A percentile compares a stretch with the other conserved stretches of the same genome.
Evolutionary conservation across 2,888 invertebrate species (phyloP).

Genomic region (Aphodius granarius): DNA sequence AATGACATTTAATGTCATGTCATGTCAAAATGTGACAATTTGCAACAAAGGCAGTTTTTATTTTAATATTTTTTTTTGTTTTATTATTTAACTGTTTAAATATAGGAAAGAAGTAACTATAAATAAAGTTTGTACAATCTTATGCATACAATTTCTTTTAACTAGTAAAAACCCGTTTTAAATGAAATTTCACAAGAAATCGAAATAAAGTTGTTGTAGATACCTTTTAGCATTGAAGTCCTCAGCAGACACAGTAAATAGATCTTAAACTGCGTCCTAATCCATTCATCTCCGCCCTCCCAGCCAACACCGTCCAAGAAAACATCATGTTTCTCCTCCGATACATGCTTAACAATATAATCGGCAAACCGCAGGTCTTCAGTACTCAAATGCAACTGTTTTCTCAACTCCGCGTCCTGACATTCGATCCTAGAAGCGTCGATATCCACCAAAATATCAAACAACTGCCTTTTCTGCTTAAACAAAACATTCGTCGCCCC

Average conservation of each 20-base stretch:
- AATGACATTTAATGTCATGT: too few species aligned
- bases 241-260: slow-evolving; percentile 81
- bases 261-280: slow-evolving; percentile 89
- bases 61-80: too few species aligned
- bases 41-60: too few species aligned
- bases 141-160: too few species aligned
- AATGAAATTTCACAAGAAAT: not conserved
- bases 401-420: slow-evolving; percentile 75
- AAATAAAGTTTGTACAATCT: too few species aligned
- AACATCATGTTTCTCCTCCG: slow-evolving; percentile 66
- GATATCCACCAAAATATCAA: slow-evolving; percentile 90
- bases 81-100: too few species aligned
- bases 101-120: too few species aligned
- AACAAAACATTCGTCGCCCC: slow-evolving; percentile 99
- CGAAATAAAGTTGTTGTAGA: slow-evolving; percentile 17
- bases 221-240: slow-evolving; percentile 75
- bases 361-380: slow-evolving; percentile 96
- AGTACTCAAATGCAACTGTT: slow-evolving; percentile 85
- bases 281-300: slow-evolving; percentile 97
- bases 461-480: slow-evolving; percentile 89
- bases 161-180: too few species aligned
- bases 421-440: slow-evolving; percentile 84
- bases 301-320: slow-evolving; percentile 75
- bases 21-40: too few species aligned
- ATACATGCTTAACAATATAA: slow-evolving; percentile 78